Conservation (phyloP, 64 coral and sea anemone genomes). For the Pocillopora damicornis region DNA sequence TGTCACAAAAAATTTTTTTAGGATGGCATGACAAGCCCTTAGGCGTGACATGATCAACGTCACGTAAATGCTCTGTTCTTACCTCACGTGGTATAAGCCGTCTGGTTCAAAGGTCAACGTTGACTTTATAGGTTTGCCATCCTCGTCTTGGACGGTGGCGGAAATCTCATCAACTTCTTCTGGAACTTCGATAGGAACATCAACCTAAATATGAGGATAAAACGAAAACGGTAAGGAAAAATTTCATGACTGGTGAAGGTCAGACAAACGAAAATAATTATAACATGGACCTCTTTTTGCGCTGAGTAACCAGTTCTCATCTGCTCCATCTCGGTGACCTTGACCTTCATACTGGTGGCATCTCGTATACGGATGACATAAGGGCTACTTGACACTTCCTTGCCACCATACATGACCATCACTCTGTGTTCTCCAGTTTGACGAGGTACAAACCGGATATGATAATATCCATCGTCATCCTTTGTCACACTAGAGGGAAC, state of each 20-base stretch:
- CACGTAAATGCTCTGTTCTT: neutral
- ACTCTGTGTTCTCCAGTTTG: constrained; percentile 60
- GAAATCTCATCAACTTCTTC: constrained; percentile 68
- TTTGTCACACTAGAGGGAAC: constrained; percentile 72
- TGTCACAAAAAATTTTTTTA: neutral
- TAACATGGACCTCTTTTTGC: constrained; percentile 48
- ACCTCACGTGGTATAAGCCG: constrained; percentile 73
- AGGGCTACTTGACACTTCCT: constrained; percentile 76
- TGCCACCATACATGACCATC: constrained; percentile 60
- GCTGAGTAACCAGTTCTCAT: constrained; percentile 50
- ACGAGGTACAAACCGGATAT: constrained; percentile 73
- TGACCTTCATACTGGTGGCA: constrained; percentile 53
- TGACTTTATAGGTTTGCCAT: constrained; percentile 57
- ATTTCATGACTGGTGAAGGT: neutral
- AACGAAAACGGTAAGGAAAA: neutral
- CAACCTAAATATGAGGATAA: constrained; percentile 39
- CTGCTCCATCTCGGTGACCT: constrained; percentile 56
- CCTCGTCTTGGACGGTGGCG: constrained; percentile 59
- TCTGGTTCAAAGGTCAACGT: constrained; percentile 60
- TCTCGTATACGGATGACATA: constrained; percentile 43
- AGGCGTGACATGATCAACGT: neutral
- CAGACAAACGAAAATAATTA: neutral
- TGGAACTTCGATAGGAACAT: constrained; percentile 77
- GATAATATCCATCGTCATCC: constrained; percentile 65
- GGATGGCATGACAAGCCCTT: neutral